Evolutionary conservation across 2,888 invertebrate species (phyloP).

Genomic region (Chaetoderma sp.): DNA sequence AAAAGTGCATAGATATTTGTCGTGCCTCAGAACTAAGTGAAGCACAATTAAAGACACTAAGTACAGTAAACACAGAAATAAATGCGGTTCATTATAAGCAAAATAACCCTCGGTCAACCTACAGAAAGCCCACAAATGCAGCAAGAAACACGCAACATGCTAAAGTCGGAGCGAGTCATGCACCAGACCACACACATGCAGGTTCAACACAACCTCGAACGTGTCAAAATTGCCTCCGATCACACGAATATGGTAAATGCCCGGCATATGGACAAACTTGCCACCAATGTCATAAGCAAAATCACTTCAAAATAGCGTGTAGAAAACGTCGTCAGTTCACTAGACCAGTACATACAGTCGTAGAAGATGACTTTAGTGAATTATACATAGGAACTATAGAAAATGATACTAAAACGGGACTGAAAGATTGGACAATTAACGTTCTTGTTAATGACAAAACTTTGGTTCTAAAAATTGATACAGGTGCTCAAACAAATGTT

Average conservation of each 20-base stretch:
- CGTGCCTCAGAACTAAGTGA: too few relatives aligned
- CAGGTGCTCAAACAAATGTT: constrained; percentile 28
- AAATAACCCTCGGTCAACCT: too few relatives aligned
- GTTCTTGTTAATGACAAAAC: constrained; percentile 11
- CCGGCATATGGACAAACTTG: constrained; percentile 32
- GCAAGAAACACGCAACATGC: too few relatives aligned
- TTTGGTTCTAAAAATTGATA: constrained; percentile 26
- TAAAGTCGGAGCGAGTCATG: too few relatives aligned
- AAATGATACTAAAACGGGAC: neutral
- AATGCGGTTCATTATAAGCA: neutral
- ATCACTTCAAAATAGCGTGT: constrained; percentile 22
- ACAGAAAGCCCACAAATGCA: too few relatives aligned
- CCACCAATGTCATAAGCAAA: constrained; percentile 6
- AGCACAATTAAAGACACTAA: too few relatives aligned
- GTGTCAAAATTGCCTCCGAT: constrained; percentile 15
- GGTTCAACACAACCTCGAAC: too few relatives aligned
- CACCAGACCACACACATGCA: too few relatives aligned
- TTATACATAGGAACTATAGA: neutral
- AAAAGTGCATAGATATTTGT: too few relatives aligned
- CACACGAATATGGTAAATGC: constrained; percentile 14
- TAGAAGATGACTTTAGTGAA: neutral
- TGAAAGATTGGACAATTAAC: constrained; percentile 14
- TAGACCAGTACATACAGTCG: too few relatives aligned
- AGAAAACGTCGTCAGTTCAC: too few relatives aligned
- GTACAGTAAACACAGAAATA: too few relatives aligned